These are phyloP conservation scores for Lycocorax pyrrhopterus DNA, from an alignment of 2,113 vertebrate species.

Conservation along the genomic window DNA sequence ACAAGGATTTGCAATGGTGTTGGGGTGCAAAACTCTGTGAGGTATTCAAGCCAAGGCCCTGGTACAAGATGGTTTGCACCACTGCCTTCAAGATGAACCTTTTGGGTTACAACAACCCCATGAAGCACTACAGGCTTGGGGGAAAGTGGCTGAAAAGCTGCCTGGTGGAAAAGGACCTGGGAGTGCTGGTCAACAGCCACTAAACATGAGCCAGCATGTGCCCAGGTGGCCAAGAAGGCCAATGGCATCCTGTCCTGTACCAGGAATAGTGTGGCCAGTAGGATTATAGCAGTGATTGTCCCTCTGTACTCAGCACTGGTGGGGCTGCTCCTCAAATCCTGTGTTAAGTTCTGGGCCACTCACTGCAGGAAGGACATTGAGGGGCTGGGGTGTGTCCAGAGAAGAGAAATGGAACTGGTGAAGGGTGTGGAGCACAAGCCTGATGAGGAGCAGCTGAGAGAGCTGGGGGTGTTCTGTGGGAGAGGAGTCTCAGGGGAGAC, in stretches of 20 bases:
- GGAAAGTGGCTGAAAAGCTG: neutral
- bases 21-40: neutral
- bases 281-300: neutral
- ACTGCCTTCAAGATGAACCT: neutral
- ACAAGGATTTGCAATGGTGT: neutral
- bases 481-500: neutral
- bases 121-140: neutral
- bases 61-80: neutral
- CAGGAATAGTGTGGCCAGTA: neutral
- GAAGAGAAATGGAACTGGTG: neutral
- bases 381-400: neutral
- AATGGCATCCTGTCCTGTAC: neutral
- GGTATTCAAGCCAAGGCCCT: neutral
- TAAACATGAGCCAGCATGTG: neutral
- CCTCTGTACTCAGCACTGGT: neutral
- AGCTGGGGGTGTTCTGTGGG: neutral
- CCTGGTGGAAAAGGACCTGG: neutral
- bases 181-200: neutral
- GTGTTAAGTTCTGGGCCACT: neutral
- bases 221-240: neutral
- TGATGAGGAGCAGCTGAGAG: neutral
- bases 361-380: neutral
- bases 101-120: neutral
- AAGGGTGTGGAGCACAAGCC: neutral
- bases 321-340: neutral